These are phyloP conservation scores for Muraenolepis orangiensis DNA, from an alignment of 2,797 vertebrate species.

Conservation along the genomic window DNA sequence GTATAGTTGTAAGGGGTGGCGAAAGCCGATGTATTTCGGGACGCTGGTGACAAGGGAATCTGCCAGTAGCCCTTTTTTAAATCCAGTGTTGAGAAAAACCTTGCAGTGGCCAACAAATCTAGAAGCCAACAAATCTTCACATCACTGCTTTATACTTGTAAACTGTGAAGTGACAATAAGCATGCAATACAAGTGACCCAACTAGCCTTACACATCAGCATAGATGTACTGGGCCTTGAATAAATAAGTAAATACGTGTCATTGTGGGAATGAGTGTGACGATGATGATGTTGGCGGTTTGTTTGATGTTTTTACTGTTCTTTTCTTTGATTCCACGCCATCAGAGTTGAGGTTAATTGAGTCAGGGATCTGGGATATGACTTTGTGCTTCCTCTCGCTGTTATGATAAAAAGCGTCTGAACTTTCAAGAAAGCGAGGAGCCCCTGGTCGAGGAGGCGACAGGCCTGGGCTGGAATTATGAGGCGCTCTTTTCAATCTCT, in stretches of 20 bases:
- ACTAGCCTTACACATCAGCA: neutral
- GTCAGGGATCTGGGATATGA: conserved; percentile 6
- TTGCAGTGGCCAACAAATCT: no score
- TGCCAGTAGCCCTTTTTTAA: no score
- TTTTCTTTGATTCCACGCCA: neutral
- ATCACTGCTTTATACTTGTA: no score
- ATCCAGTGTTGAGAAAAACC: no score
- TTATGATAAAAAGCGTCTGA: conserved; percentile 9
- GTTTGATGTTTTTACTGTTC: neutral
- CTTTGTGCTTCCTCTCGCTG: neutral
- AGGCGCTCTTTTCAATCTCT: conserved; percentile 36
- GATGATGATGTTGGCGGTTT: neutral
- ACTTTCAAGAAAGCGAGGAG: neutral
- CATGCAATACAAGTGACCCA: neutral
- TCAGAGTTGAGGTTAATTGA: neutral
- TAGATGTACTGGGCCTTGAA: neutral
- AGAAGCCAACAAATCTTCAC: no score
- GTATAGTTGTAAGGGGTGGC: no score
- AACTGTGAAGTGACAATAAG: no score
- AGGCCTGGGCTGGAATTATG: conserved; percentile 35
- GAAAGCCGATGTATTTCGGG: no score
- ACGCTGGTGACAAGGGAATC: no score
- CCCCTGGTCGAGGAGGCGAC: neutral
- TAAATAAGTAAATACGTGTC: no score
- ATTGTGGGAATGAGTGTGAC: neutral